phyloP scores from a whole-genome alignment of 2,888 invertebrate species.

The Stenchaetothrips biformis region DNA sequence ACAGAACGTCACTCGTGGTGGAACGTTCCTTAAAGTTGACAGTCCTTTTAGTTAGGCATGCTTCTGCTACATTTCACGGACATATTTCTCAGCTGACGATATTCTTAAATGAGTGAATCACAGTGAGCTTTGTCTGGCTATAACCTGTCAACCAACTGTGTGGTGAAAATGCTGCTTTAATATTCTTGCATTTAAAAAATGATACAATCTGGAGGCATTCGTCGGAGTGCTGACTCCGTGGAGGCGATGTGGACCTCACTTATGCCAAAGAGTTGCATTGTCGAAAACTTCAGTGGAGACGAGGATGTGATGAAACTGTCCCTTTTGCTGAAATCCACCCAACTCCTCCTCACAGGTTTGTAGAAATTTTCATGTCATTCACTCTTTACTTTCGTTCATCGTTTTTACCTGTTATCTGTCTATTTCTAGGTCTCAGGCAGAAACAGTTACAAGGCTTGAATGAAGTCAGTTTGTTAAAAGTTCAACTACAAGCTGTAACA shows the following conservation, averaged over 20 bases:
- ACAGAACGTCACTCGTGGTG: too few species aligned
- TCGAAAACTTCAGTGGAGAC: neutral
- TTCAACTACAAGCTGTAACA: neutral
- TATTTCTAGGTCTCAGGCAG: neutral
- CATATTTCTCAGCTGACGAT: too few species aligned
- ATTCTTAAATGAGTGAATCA: too few species aligned
- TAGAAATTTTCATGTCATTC: neutral
- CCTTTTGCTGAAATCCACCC: neutral
- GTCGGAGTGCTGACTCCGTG: neutral
- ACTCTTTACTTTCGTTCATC: neutral
- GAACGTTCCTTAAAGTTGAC: too few species aligned
- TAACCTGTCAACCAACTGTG: too few species aligned
- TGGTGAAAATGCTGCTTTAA: too few species aligned
- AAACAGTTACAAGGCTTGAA: neutral
- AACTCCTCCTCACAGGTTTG: neutral
- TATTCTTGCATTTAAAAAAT: too few species aligned
- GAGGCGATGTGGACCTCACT: neutral
- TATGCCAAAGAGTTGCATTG: neutral
- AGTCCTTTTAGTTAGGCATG: too few species aligned
- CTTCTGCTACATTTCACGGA: too few species aligned
- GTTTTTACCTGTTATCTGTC: too few species aligned
- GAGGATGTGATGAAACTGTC: neutral
- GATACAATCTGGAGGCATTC: too few species aligned
- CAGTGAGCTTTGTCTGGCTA: too few species aligned
- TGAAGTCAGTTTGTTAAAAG: neutral